Evolutionary conservation across 2,888 invertebrate genomes (phyloP).

Genomic region (Macroteleia sp.): DNA sequence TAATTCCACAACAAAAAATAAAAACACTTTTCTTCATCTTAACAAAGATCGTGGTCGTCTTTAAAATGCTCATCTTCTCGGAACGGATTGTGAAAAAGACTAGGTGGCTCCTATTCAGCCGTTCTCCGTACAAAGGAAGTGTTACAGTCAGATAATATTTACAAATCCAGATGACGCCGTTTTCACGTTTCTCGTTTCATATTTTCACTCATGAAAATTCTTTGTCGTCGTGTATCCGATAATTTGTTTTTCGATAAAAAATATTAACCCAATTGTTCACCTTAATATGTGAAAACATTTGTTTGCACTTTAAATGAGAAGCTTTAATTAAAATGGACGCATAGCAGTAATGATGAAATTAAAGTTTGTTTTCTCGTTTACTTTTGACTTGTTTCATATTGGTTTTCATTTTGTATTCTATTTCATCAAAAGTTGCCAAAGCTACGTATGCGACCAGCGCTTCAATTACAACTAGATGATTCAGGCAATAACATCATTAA

Average conservation of each 20-base stretch:
- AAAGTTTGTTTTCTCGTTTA: slow-evolving; percentile 16
- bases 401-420: too few species aligned
- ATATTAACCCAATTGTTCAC: not conserved
- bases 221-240: slow-evolving; percentile 4
- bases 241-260: not conserved
- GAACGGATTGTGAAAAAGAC: slow-evolving; percentile 58
- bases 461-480: slow-evolving; percentile 53
- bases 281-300: too few species aligned
- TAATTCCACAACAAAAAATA: too few species aligned
- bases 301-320: slow-evolving; percentile 19
- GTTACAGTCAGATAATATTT: slow-evolving; percentile 70
- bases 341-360: slow-evolving; percentile 12
- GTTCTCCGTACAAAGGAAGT: slow-evolving; percentile 69
- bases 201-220: slow-evolving; percentile 31
- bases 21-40: slow-evolving; percentile 46
- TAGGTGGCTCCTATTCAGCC: slow-evolving; percentile 62
- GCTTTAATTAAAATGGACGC: slow-evolving; percentile 24
- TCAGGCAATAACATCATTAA: slow-evolving; percentile 58
- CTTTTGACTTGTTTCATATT: too few species aligned
- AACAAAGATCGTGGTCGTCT: slow-evolving; percentile 48
- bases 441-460: slow-evolving; percentile 59
- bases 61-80: slow-evolving; percentile 68
- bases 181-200: too few species aligned
- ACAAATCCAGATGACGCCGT: slow-evolving; percentile 24
- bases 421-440: slow-evolving; percentile 43